These are phyloP conservation scores for Neotragus moschatus DNA, from an alignment of 2,113 vertebrate genomes.

Conservation along the genomic window DNA sequence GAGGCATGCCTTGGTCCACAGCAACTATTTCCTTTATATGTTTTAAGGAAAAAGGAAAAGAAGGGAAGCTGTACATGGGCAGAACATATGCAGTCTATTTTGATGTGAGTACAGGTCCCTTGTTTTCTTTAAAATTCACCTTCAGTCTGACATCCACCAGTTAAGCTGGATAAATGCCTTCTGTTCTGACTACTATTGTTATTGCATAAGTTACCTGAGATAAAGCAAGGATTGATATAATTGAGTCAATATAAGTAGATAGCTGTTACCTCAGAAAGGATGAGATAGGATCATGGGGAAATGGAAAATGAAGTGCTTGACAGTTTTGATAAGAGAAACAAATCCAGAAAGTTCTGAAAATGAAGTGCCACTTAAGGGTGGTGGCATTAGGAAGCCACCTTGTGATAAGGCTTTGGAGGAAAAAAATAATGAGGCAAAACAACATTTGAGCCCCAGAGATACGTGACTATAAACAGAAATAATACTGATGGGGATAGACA, in stretches of 20 bases:
- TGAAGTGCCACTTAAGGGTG: background rate
- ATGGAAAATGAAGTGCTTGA: background rate
- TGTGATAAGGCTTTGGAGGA: background rate
- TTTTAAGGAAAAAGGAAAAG: background rate
- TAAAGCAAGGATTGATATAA: background rate
- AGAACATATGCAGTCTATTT: background rate
- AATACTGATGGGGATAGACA: background rate
- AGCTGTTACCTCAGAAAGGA: background rate
- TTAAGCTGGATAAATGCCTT: background rate
- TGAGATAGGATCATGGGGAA: background rate
- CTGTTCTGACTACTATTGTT: background rate
- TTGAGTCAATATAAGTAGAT: background rate
- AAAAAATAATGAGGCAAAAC: background rate
- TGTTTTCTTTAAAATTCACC: background rate
- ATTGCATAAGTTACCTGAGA: background rate
- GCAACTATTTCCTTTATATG: background rate
- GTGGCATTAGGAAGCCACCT: background rate
- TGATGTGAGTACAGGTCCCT: background rate
- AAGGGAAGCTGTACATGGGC: background rate
- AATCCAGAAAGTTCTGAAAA: background rate
- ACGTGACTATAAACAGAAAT: background rate
- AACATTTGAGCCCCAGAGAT: background rate
- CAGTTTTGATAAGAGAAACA: background rate
- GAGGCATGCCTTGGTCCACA: background rate
- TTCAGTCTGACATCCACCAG: background rate